Base-by-base conservation (phyloP, 2,888 invertebrate species). In the Ametastegia equiseti region DNA sequence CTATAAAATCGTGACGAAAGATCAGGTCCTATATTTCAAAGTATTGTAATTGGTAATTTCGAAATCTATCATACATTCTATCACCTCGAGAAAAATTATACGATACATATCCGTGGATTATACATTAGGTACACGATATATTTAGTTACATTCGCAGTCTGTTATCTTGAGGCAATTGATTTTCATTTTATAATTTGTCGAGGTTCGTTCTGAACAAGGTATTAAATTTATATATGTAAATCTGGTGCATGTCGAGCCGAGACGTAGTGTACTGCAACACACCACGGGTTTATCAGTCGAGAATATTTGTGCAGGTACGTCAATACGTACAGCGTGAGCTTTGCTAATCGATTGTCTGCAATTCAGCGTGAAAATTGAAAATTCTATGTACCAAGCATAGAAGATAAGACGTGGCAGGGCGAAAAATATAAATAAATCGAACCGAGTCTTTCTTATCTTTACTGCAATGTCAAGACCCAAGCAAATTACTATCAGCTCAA, bases 401-500 rank as follows among this genome's bases (percentile, higher is more conserved):
- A 54, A 54, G 54, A 54, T 3, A 54, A 54, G 9, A 54, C 54
- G 13, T 9, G 65, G 30, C 30, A 47, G 45, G n/a, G 45, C n/a
- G 71, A 23, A 27, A 30, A 71, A 47, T n/a, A n/a, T n/a, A n/a
- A n/a, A n/a, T n/a, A n/a, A 27, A 47, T 47, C 9, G 47, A 71
- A 71, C 7, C 47, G 45, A 23, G 75, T 75, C 75, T 11, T 39
- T 54, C 36, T 75, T 54, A 75, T 54, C 33, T 71, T 47, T 7
- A 54, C 54, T 33, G 54, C 47, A 47, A 33, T 42, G 39, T 36
- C 39, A n/a, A 36, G 39, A 69, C n/a, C 69, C 36, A n/a, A 75
- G 54, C 54, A 75, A 75, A 75, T 57, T 30, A 75, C 36, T 75
- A 75, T 54, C 75, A 75, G 75, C 54, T 36, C 50, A 30, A 30